phyloP scores from a whole-genome alignment of 2,113 vertebrate species.

The Butorides virescens region DNA sequence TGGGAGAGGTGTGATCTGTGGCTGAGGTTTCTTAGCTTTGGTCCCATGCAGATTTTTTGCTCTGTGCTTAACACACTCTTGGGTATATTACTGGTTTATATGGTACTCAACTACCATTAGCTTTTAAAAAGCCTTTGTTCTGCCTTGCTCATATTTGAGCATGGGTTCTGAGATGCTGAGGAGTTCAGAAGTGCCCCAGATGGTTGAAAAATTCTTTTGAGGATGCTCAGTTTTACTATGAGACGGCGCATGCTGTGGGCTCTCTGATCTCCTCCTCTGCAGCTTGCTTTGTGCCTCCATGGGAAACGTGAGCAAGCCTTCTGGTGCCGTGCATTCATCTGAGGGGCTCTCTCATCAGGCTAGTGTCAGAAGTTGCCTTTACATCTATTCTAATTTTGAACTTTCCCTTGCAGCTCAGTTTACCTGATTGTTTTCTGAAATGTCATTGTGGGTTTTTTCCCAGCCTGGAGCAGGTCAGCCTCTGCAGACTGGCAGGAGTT shows the following conservation, averaged over 20 bases:
- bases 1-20: background rate
- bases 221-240: background rate
- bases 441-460: background rate
- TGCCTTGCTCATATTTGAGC: background rate
- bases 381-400: background rate
- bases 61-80: background rate
- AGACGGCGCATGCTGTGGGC: rapidly evolving
- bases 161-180: background rate
- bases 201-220: background rate
- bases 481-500: background rate
- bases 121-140: background rate
- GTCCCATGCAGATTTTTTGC: background rate
- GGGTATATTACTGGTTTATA: background rate
- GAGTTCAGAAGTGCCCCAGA: background rate
- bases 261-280: background rate
- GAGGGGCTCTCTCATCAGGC: background rate
- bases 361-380: background rate
- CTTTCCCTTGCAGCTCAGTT: background rate
- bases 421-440: background rate
- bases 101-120: background rate
- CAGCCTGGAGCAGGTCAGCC: background rate
- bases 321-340: background rate
- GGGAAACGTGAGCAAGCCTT: background rate
- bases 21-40: background rate
- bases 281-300: background rate